Evolutionary conservation across 37 sponge, comb jelly and placozoan species (phyloP), one percentile per base, ranked within the genome.

Genomic region (Geodia barretti): DNA sequence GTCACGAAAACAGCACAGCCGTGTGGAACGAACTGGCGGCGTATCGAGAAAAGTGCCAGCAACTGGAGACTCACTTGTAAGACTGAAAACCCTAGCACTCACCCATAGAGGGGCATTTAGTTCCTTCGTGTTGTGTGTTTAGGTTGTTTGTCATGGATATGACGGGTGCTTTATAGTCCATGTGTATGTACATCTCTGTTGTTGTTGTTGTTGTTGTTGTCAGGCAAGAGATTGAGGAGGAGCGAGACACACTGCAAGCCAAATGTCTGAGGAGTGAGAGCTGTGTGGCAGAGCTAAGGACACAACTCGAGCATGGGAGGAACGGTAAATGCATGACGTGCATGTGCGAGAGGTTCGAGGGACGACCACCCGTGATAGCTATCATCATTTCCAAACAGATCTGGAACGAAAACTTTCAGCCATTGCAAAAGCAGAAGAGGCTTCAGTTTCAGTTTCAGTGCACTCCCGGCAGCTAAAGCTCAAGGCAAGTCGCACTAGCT

Each of bases 11-110:
- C 62, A 58, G 62, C 32, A 8, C 5, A 20, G 23, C 73, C 9
- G 72, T 81, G 7, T 81, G 72, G 82, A 71, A 71, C 28, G 82
- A 81, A 34, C 73, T 81, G 34, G 28, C 72, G 1, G 31, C 3
- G 63, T 81, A 58, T 62, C 70, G 40, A 59, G 37, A 39, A 14
- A 28, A 31, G 39, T 81, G 72, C 41, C 30, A 70, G 34, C 37
- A 81, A 35, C 35, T 81, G 26, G 72, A 81, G 41, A 60, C 19
- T 30, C n/a, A 81, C 17, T 29, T 72, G 82, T 81, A 59, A 70
- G 82, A 38, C n/a, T n/a, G n/a, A n/a, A n/a, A n/a, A n/a, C n/a
- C n/a, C n/a, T n/a, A n/a, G n/a, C n/a, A n/a, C n/a, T n/a, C n/a
- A n/a, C n/a, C n/a, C n/a, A n/a, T n/a, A n/a, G n/a, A n/a, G n/a